A percentile compares a stretch with the other conserved stretches of the same genome.
Conservation (phyloP, 1,140 invertebrate genomes). For the Hirudo medicinalis region DNA sequence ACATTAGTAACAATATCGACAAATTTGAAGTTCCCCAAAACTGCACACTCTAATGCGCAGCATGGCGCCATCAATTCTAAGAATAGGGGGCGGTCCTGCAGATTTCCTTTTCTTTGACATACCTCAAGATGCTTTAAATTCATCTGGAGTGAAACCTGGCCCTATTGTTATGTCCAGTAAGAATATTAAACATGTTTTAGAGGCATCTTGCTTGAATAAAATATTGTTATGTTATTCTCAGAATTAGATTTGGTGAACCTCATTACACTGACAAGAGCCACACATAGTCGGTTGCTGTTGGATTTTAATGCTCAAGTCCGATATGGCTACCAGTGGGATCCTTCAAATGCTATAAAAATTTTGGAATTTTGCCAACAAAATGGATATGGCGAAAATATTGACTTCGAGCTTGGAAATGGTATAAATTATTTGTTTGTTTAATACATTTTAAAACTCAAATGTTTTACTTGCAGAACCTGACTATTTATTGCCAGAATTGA, state of each 20-base stretch:
- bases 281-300: constrained; percentile 4
- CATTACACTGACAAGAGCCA: constrained; percentile 6
- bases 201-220: not conserved
- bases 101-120: constrained; percentile 20
- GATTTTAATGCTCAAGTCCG: constrained; percentile 17
- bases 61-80: constrained; percentile 17
- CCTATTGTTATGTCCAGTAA: constrained; percentile 16
- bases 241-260: constrained; percentile 15
- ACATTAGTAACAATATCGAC: not conserved
- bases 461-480: constrained; percentile 6
- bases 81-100: constrained; percentile 20
- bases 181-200: not conserved
- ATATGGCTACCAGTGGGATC: constrained; percentile 16
- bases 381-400: constrained; percentile 1
- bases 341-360: constrained; percentile 16
- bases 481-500: constrained; percentile 5
- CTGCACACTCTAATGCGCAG: constrained; percentile 18
- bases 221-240: not conserved
- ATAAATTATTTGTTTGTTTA: not conserved
- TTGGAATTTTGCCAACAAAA: constrained; percentile 8
- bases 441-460: not conserved
- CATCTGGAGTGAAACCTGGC: not conserved
- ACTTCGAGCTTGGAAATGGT: constrained; percentile 18
- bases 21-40: constrained; percentile 17
- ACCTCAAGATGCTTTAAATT: constrained; percentile 9